These are phyloP conservation scores for Lophochroa leadbeateri DNA, from an alignment of 2,113 vertebrate species.

Conservation along the genomic window DNA sequence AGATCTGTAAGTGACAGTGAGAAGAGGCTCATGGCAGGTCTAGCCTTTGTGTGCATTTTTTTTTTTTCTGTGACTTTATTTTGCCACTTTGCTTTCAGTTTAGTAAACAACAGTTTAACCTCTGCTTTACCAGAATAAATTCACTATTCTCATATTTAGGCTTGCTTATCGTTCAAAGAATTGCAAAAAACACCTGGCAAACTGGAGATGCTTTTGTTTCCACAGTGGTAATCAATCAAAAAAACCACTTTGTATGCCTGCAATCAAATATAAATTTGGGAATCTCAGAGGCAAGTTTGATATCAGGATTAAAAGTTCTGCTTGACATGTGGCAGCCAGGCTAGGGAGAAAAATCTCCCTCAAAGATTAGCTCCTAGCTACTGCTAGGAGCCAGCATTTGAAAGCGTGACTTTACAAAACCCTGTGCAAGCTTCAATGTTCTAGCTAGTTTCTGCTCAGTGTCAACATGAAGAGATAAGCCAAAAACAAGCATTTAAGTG, in stretches of 20 bases:
- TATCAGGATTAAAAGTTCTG: neutral
- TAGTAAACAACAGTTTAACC: neutral
- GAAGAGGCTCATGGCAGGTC: neutral
- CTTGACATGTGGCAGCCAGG: neutral
- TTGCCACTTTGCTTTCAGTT: neutral
- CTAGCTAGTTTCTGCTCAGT: neutral
- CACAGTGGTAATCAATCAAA: neutral
- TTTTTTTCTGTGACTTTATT: neutral
- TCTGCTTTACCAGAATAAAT: neutral
- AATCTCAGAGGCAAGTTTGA: neutral
- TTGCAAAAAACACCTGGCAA: neutral
- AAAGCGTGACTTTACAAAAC: neutral
- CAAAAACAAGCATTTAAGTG: neutral
- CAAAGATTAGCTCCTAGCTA: neutral
- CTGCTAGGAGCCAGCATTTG: neutral
- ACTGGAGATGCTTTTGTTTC: neutral
- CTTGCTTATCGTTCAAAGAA: neutral
- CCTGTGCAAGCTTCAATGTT: accelerated
- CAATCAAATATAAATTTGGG: neutral
- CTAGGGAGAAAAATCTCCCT: neutral
- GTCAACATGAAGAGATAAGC: neutral
- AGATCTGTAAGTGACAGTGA: neutral
- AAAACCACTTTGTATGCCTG: neutral
- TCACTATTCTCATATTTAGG: neutral
- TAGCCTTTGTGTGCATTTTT: neutral